Percentiles rank a stretch among this genome's conserved stretches.
phyloP scores from a whole-genome alignment of 1,140 invertebrate species.

The Neuroterus valhalla region DNA sequence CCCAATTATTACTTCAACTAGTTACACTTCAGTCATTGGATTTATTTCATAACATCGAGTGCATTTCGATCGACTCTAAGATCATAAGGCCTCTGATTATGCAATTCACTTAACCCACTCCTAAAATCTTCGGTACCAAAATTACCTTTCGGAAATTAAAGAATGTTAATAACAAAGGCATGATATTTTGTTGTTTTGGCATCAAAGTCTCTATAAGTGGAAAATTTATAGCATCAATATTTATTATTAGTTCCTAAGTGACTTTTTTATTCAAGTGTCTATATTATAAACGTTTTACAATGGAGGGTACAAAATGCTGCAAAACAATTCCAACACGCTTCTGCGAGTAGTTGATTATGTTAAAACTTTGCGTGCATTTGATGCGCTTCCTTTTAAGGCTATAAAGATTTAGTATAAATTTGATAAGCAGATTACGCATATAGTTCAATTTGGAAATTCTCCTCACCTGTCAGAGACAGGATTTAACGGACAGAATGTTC shows the following conservation, averaged over 20 bases:
- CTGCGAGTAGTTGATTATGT: conserved; percentile 51
- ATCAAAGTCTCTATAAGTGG: conserved; percentile 18
- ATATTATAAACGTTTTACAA: conserved; percentile 63
- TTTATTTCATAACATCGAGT: conserved; percentile 65
- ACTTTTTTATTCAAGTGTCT: conserved; percentile 33
- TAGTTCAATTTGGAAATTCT: conserved; percentile 61
- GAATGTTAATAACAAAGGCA: conserved; percentile 1
- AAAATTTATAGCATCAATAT: conserved; percentile 13
- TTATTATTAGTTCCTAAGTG: conserved; percentile 26
- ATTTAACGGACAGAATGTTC: conserved; percentile 67
- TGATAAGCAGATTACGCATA: conserved; percentile 38
- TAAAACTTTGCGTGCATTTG: conserved; percentile 52
- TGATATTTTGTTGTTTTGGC: conserved; percentile 35
- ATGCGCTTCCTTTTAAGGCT: conserved; percentile 63
- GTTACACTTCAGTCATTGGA: conserved; percentile 68
- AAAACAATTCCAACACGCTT: conserved; percentile 68
- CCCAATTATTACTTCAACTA: conserved; percentile 60
- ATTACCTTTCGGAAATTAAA: not conserved
- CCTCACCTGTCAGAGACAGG: conserved; percentile 52
- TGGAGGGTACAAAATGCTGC: conserved; percentile 69
- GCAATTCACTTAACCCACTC: conserved; percentile 45
- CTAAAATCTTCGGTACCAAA: not conserved
- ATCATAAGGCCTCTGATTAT: conserved; percentile 67
- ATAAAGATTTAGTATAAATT: conserved; percentile 48
- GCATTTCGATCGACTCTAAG: conserved; percentile 47